Evolutionary conservation across 2,888 invertebrate species (phyloP), one percentile per base, ranked within the genome.

Genomic region (Caenorhabditis plicata): DNA sequence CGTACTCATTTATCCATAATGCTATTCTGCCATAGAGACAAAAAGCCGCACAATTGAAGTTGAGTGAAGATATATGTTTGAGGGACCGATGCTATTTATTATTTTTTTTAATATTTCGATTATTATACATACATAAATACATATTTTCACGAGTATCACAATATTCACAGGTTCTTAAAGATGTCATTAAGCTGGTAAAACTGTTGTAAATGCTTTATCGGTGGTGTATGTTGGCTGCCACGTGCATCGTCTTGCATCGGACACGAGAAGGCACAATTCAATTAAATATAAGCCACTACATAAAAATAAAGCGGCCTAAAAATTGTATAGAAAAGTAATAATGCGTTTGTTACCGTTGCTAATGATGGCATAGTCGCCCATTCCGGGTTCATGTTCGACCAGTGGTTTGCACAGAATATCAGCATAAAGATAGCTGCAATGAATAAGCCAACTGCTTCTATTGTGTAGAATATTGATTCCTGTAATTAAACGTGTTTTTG

Each of bases 291-390:
- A 45, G 3, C 27, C 39, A 1, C 57, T 40, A 32, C 56, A 54
- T 9, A 65, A 45, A 48, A 71, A 58, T 1, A 71, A 51, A 4
- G 66, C 36, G 5, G 57, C 71, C 71, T 71, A 38, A 33, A 64
- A 46, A 32, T 7, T 7, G n/a, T n/a, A n/a, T n/a, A n/a, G n/a
- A n/a, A n/a, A n/a, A n/a, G n/a, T n/a, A n/a, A n/a, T n/a, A n/a
- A n/a, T n/a, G n/a, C n/a, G n/a, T n/a, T n/a, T 47, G 53, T 55
- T 29, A 73, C 75, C 15, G 74, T 45, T 13, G 74, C 74, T 23
- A 75, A 39, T 1, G 64, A 45, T 0, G 75, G 73, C 50, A 71
- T 53, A 4, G 63, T 67, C 4, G 71, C 67, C 75, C 75, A 75
- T 2, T 57, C 64, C 5, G 75, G 75, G 43, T 75, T 75, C 35